Evolutionary conservation across 2,888 invertebrate species (phyloP), one percentile per base, ranked within the genome.

Genomic region (Nomada flava): DNA sequence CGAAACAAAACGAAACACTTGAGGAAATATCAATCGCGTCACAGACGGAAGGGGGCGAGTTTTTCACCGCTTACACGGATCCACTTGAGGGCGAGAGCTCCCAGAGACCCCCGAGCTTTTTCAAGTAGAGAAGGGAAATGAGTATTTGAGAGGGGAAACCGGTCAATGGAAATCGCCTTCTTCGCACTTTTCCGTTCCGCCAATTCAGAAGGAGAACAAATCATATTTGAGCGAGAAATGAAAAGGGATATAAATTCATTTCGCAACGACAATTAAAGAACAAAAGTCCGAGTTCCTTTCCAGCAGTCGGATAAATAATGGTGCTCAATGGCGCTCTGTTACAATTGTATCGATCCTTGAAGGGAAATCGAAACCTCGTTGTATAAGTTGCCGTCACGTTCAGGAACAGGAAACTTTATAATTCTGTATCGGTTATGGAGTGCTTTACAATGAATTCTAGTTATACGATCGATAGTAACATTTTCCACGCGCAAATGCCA

Each of bases 1-100:
- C 13, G 73, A 82, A 71, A 79, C 72, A 47, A 68, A 80, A 64
- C 53, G 70, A 11, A 5, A 44, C 69, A 57, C 60, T 69, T 55
- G 55, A 50, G 81, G 65, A 82, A 80, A 74, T 74, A 80, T 79
- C 74, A 64, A 80, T 79, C 64, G 68, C 47, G 36, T 20, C 23
- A n/a, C 23, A 26, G 36, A 47, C 53, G 3, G 18, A 26, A 20
- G 65, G 36, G 13, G 65, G 29, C 70, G 64, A 59, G 65, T 59
- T 23, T 73, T 73, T 60, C 65, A 29, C 63, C 50, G 20, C 15
- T 73, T 65, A 67, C 74, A 20, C 44, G 76, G 52, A 77, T 72
- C 59, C 65, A 52, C 60, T 77, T 10, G 20, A 59, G 26, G 42
- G 5, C 15, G n/a, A 60, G 44, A 47, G 52, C 44, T 73, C 20